A percentile compares a stretch with the other conserved stretches of the same genome.
phyloP scores from a whole-genome alignment of 2,888 invertebrate genomes.

The Amphipoea oculea region DNA sequence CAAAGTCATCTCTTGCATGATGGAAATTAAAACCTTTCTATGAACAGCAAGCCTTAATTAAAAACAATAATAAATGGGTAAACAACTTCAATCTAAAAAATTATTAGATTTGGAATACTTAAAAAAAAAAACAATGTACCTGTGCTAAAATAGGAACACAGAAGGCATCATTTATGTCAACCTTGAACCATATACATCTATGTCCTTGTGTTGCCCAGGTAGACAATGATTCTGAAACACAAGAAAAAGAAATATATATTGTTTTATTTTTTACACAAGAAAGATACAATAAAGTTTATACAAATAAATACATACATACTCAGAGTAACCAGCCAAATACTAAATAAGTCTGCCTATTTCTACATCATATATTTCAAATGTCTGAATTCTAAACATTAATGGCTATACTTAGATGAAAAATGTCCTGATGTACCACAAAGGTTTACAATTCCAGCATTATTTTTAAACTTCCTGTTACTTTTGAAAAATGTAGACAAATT shows the following conservation, averaged over 20 bases:
- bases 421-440: not conserved
- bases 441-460: not conserved
- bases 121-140: constrained; percentile 80
- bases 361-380: not conserved
- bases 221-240: constrained; percentile 92
- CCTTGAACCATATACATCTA: constrained; percentile 95
- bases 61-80: constrained; percentile 59
- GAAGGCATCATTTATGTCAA: constrained; percentile 92
- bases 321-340: too few species aligned
- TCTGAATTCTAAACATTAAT: not conserved
- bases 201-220: constrained; percentile 92
- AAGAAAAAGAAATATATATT: not conserved
- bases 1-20: constrained; percentile 95
- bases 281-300: not conserved
- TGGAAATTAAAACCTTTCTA: constrained; percentile 97
- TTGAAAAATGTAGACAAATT: not conserved
- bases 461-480: not conserved
- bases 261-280: not conserved
- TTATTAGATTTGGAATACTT: constrained; percentile 7
- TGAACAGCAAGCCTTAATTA: constrained; percentile 78
- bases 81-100: constrained; percentile 23
- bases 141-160: constrained; percentile 94
- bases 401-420: too few species aligned
- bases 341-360: not conserved
- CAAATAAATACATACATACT: not conserved